Percentiles rank a stretch among this genome's conserved stretches.
Conservation (phyloP, 2,113 vertebrate species). For the Macheiramphus alcinus region DNA sequence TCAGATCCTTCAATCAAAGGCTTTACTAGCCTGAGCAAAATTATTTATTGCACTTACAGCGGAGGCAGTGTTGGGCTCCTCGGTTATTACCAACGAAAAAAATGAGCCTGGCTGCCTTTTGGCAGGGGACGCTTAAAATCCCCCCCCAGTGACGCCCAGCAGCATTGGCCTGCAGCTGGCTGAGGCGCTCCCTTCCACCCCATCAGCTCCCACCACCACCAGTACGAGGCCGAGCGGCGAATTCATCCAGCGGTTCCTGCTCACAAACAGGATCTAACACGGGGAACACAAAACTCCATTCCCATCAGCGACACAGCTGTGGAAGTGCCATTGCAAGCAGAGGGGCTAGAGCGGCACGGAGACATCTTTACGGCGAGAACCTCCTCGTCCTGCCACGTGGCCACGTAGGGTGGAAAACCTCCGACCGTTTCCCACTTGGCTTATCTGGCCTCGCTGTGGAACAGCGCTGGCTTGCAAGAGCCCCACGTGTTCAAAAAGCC, state of each 20-base stretch:
- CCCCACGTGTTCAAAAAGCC: rapidly evolving
- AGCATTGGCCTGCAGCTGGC: not conserved
- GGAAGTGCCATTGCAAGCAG: rapidly evolving
- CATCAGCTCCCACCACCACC: rapidly evolving
- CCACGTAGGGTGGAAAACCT: not conserved
- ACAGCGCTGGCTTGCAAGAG: not conserved
- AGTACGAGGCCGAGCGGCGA: rapidly evolving
- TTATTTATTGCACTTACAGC: not conserved
- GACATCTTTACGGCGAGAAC: not conserved
- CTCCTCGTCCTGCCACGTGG: rapidly evolving
- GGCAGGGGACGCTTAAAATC: not conserved
- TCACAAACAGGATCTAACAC: rapidly evolving
- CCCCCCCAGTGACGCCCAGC: not conserved
- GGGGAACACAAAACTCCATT: rapidly evolving
- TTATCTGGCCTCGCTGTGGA: not conserved
- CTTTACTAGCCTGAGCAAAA: not conserved
- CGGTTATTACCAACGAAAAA: rapidly evolving
- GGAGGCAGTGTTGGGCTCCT: not conserved
- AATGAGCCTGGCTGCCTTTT: not conserved
- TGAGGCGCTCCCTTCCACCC: not conserved
- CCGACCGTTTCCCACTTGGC: rapidly evolving
- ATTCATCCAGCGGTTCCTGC: not conserved
- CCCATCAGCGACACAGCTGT: not conserved
- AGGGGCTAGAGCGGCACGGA: not conserved
- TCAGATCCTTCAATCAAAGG: too few relatives aligned